Conservation (phyloP, 2,113 vertebrate genomes). For the Strix uralensis region DNA sequence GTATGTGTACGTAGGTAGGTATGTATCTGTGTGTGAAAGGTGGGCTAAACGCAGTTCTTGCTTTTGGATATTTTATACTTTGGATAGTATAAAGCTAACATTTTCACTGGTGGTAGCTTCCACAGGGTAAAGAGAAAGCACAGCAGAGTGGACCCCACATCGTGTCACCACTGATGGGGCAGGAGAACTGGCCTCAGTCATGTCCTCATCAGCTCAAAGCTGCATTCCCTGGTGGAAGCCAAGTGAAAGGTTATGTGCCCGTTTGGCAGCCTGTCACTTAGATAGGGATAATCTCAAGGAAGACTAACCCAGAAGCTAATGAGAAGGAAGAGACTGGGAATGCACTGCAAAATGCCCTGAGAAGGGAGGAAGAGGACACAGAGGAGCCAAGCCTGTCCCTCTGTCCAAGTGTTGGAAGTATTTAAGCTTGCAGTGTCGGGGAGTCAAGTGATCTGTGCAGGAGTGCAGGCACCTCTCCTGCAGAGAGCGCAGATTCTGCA, state of each 20-base stretch:
- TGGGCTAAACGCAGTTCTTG: not conserved
- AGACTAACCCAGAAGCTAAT: not conserved
- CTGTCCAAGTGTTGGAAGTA: not conserved
- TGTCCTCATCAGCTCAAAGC: not conserved
- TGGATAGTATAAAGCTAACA: not conserved
- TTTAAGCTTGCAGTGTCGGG: not conserved
- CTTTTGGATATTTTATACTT: not conserved
- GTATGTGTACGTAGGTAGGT: not conserved
- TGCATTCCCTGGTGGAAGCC: not conserved
- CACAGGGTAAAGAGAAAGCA: not conserved
- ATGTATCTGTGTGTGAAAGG: not conserved
- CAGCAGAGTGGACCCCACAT: not conserved
- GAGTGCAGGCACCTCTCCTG: not conserved
- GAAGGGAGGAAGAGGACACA: not conserved
- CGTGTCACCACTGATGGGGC: not conserved
- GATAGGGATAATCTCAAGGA: not conserved
- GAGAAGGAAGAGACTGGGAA: not conserved
- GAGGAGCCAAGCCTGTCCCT: not conserved
- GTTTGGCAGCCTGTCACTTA: not conserved
- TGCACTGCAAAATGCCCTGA: not conserved
- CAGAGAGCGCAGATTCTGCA: not conserved
- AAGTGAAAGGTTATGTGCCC: not conserved
- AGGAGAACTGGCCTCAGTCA: not conserved
- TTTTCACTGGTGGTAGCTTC: not conserved
- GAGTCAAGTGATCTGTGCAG: not conserved